A percentile compares a stretch with the other conserved stretches of the same genome.
These are phyloP conservation scores for Stichopus chloronotus DNA, from an alignment of 35 echinoderm and acorn worm species.

Conservation along the genomic window DNA sequence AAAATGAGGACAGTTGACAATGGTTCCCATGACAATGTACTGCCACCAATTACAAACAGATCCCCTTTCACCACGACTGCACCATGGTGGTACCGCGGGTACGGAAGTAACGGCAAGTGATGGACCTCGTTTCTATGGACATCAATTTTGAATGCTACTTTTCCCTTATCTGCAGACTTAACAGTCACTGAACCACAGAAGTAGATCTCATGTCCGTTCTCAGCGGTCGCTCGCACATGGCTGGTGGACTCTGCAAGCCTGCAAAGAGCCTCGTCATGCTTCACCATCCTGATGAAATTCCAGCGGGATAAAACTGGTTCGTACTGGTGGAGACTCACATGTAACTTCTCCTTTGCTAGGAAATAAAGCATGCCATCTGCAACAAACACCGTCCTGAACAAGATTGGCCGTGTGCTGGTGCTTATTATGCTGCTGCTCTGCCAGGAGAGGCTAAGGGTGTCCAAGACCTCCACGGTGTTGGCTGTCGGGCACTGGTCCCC, in stretches of 20 bases:
- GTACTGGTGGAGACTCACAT: background rate
- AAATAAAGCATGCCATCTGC: conserved; percentile 14
- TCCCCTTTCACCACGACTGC: conserved; percentile 41
- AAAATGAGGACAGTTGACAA: conserved; percentile 26
- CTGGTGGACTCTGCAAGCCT: background rate
- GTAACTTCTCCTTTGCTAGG: background rate
- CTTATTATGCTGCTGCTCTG: conserved; percentile 12
- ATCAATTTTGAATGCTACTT: conserved; percentile 20
- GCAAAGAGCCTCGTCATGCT: background rate
- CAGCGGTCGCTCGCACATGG: conserved; percentile 19
- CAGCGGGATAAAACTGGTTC: conserved; percentile 12
- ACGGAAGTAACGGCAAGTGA: background rate
- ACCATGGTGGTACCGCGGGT: conserved; percentile 45
- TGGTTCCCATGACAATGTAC: background rate
- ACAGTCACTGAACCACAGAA: conserved; percentile 39
- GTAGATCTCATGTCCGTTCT: conserved; percentile 20
- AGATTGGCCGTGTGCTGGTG: background rate
- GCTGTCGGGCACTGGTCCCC: conserved; percentile 26
- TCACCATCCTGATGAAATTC: background rate
- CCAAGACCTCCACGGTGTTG: conserved; percentile 39
- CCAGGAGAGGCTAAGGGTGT: conserved; percentile 28
- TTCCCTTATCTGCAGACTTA: background rate
- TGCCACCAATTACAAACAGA: conserved; percentile 33
- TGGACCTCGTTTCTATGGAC: conserved; percentile 25
- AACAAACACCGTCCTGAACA: conserved; percentile 32